These are phyloP conservation scores for Tetrao urogallus DNA, from an alignment of 2,113 vertebrate species.

Conservation along the genomic window DNA sequence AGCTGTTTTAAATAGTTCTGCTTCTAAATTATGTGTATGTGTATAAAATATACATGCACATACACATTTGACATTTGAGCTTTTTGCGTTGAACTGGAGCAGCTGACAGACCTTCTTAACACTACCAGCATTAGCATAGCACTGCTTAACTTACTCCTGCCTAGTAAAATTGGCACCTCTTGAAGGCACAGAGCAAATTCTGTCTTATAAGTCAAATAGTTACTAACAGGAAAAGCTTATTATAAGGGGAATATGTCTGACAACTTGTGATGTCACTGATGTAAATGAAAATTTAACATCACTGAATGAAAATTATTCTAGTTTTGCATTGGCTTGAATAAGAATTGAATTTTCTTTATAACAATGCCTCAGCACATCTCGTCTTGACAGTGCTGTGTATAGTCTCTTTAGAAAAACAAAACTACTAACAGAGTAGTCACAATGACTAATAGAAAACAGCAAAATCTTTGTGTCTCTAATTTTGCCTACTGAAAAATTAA, in stretches of 20 bases:
- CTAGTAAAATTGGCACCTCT: neutral
- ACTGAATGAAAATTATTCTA: neutral
- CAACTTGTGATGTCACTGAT: neutral
- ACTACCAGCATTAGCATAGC: slow-evolving; percentile 2
- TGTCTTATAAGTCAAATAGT: slow-evolving; percentile 33
- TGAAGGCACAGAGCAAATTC: slow-evolving; percentile 8
- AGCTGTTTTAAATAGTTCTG: neutral
- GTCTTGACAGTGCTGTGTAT: rapidly evolving
- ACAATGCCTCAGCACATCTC: neutral
- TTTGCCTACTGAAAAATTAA: slow-evolving; percentile 30
- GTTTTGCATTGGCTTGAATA: neutral
- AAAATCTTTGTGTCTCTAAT: slow-evolving; percentile 65
- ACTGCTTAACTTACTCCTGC: neutral
- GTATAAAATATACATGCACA: neutral
- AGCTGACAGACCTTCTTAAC: slow-evolving; percentile 39
- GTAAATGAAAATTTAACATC: neutral
- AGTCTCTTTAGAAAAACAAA: neutral
- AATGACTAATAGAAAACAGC: slow-evolving; percentile 21
- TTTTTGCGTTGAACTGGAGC: slow-evolving; percentile 51
- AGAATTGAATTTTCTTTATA: neutral
- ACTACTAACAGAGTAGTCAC: slow-evolving; percentile 22
- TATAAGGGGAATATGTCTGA: neutral
- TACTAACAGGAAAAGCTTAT: slow-evolving; percentile 49
- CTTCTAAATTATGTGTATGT: slow-evolving; percentile 32
- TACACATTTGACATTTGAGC: slow-evolving; percentile 31